Evolutionary conservation across 2,113 vertebrate species (phyloP), one percentile per base, ranked within the genome.

Genomic region (Albula glossodonta): DNA sequence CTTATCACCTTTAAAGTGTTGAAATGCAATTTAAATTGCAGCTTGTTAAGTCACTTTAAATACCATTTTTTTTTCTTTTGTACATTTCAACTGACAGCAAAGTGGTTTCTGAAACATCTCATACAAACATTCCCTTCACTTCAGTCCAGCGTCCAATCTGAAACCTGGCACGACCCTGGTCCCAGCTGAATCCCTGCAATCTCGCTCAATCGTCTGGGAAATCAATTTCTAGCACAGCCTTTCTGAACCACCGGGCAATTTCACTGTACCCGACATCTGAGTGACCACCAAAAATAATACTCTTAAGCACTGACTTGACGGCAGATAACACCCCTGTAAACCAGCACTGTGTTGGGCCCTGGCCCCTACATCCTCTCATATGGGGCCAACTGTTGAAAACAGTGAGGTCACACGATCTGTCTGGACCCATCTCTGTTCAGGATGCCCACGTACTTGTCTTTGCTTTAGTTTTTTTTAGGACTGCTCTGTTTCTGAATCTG

Each of bases 181-280:
- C 70, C 70, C 70, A 74, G 11, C 70, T 10, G 22, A 74, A 74
- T 74, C 70, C 70, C 70, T 74, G n/a, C 70, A 74, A 74, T 74
- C 70, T 74, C 8, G 70, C 22, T 31, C 70, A 25, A 74, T 74
- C 70, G n/a, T 74, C 70, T 74, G 70, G 70, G 70, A 74, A 74
- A 74, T 74, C 70, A 74, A 74, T 74, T 74, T 74, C 70, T 25
- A 31, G 70, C 70, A 74, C 22, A 22, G 25, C n/a, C 70, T 74
- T 22, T 74, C 70, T 31, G 70, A 74, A 74, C 70, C 9, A n/a
- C 70, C 2, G 70, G 8, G 0, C 70, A 25, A 31, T 74, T 74
- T 5, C 8, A 10, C 63, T n/a, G 63, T n/a, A 3, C 63, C 63
- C 19, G 1, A 22, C 15, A 17, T 70, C 19, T 70, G 19, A 4